Evolutionary conservation across 2,888 invertebrate genomes (phyloP).

Genomic region (Perizoma affinitatum): DNA sequence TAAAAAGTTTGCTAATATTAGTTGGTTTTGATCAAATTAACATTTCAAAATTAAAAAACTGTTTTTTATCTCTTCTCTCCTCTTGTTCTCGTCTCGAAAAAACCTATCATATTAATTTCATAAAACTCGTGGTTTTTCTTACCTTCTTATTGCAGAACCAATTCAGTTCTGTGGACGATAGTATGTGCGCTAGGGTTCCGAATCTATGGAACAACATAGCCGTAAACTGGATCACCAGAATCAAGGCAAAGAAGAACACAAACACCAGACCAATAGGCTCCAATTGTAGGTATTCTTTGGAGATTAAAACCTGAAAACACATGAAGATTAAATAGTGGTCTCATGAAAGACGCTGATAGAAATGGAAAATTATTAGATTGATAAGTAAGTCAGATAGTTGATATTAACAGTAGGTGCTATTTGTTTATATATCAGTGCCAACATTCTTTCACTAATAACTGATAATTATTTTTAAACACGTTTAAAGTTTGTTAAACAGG

Average conservation of each 20-base stretch:
- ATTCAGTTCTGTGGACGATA: slow-evolving; percentile 96
- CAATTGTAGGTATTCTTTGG: slow-evolving; percentile 95
- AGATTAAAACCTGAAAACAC: slow-evolving; percentile 89
- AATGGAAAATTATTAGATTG: slow-evolving; percentile 23
- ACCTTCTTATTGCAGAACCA: slow-evolving; percentile 93
- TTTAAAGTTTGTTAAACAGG: neutral
- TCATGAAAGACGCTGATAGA: slow-evolving; percentile 5
- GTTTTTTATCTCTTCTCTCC: too few species aligned
- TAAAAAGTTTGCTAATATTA: slow-evolving; percentile 54
- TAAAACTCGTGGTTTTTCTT: slow-evolving; percentile 36
- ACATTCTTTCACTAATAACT: slow-evolving; percentile 19
- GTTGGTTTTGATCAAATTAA: slow-evolving; percentile 9
- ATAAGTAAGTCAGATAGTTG: slow-evolving; percentile 23
- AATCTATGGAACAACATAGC: slow-evolving; percentile 99
- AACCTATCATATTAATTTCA: too few species aligned
- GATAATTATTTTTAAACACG: neutral
- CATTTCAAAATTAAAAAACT: neutral
- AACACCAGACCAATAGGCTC: slow-evolving; percentile 99
- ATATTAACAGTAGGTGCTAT: slow-evolving; percentile 33
- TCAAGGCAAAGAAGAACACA: slow-evolving; percentile 98
- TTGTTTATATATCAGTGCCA: slow-evolving; percentile 30
- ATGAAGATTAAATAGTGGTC: slow-evolving; percentile 12
- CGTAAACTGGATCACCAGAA: slow-evolving; percentile 97
- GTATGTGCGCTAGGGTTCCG: slow-evolving; percentile 97
- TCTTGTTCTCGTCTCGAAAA: too few species aligned